Evolutionary conservation across 2,113 vertebrate species (phyloP), one percentile per base, ranked within the genome.

Genomic region (Thryonomys swinderianus): DNA sequence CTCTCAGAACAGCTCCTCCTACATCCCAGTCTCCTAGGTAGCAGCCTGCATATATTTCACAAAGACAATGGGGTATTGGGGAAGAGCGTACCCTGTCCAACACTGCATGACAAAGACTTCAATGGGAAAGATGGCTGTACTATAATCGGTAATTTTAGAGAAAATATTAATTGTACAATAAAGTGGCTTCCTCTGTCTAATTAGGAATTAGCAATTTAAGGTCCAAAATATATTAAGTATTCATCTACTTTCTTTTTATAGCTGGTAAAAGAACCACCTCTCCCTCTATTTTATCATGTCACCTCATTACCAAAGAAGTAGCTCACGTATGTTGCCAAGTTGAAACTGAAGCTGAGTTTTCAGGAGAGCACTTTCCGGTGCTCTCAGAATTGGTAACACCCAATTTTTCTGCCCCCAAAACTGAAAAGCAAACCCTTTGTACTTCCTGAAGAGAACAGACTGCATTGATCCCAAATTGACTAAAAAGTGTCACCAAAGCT

Each of bases 11-110:
- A 93, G 94, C 95, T 98, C 96, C 97, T 97, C 95, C 97, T 97
- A 96, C 97, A 97, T 42, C 81, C 78, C 91, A 85, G 97, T 98
- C 98, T 97, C 98, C 98, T 97, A 98, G 97, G 98, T 74, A 98
- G 98, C 98, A 96, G 96, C 78, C 94, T 96, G 94, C 97, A 94
- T 96, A 69, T 62, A 79, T 95, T 97, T 96, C 91, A 84, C 95
- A 95, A 83, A 85, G 76, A 80, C 95, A 96, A 96, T 97, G 90
- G n/a, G 10, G 73, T 96, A 94, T 96, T 76, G 67, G 85, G 92
- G 53, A n/a, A 55, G 42, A 66, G 62, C 91, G 76, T 66, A 81
- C 79, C 91, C 71, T 95, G 27, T n/a, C 95, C 91, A 91, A 48
- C 53, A 92, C n/a, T 74, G 86, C 34, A 40, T 13, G 80, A 23